Evolutionary conservation across 2,888 invertebrate genomes (phyloP).

Genomic region (Cantharis rufa): DNA sequence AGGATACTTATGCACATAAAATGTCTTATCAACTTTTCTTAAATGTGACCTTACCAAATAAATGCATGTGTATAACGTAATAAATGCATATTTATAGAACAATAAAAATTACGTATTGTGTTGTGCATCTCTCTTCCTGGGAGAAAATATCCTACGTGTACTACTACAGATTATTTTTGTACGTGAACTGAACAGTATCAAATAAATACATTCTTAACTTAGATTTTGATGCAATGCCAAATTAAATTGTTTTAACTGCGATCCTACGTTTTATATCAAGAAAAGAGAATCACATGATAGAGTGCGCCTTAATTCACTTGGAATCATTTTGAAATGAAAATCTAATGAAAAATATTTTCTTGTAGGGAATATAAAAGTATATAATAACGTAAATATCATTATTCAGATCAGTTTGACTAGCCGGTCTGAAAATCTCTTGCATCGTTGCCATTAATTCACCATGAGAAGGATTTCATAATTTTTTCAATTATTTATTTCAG

Average conservation of each 20-base stretch:
- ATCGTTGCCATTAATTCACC: no score
- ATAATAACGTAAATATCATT: no score
- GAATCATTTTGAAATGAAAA: not conserved
- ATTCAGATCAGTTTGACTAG: no score
- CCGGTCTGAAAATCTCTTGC: no score
- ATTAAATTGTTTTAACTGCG: not conserved
- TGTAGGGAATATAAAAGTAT: no score
- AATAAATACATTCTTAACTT: not conserved
- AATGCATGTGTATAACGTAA: not conserved
- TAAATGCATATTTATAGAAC: not conserved
- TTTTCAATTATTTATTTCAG: no score
- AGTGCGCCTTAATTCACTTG: not conserved
- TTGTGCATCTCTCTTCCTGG: not conserved
- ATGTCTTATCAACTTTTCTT: not conserved
- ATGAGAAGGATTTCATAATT: no score
- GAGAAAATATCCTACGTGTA: not conserved
- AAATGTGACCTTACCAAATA: not conserved
- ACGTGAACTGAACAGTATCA: not conserved
- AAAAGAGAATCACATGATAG: not conserved
- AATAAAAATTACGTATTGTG: not conserved
- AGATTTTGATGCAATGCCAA: not conserved
- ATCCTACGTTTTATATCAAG: not conserved
- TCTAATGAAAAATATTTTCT: no score
- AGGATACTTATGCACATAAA: not conserved
- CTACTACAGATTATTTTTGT: not conserved